These are phyloP conservation scores for Nymphalis c-album DNA, from an alignment of 2,888 invertebrate genomes.

Conservation along the genomic window DNA sequence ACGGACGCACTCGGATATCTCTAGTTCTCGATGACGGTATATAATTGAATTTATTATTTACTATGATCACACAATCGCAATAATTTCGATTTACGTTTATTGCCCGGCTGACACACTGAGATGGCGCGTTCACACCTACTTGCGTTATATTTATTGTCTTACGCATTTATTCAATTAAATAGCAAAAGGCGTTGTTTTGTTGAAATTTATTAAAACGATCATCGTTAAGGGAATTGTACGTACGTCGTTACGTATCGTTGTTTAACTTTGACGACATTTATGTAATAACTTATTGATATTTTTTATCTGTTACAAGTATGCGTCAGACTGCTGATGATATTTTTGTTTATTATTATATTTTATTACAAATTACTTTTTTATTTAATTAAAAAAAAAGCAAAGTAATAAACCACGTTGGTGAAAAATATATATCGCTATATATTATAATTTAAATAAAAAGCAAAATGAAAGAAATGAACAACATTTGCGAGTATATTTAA, in stretches of 20 bases:
- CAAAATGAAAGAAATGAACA: too few species aligned
- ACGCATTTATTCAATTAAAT: constrained; percentile 28
- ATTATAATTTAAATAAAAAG: too few species aligned
- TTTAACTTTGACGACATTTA: not conserved
- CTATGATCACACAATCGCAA: constrained; percentile 58
- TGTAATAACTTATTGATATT: not conserved
- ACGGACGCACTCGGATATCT: constrained; percentile 54
- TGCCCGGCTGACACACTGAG: constrained; percentile 30
- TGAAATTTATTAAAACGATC: constrained; percentile 20
- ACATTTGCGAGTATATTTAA: too few species aligned
- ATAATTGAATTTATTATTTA: constrained; percentile 76
- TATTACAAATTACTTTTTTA: constrained; percentile 13
- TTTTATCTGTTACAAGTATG: too few species aligned
- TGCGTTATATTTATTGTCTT: constrained; percentile 29
- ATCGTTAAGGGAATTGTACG: not conserved
- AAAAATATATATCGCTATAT: too few species aligned
- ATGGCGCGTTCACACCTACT: constrained; percentile 37
- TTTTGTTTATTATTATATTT: constrained; percentile 1
- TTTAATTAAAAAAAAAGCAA: too few species aligned
- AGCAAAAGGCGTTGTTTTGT: constrained; percentile 23
- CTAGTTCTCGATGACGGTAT: constrained; percentile 59
- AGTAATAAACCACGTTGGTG: too few species aligned
- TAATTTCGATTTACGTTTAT: constrained; percentile 41
- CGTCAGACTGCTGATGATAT: too few species aligned
- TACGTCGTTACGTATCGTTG: not conserved